Percentiles rank a stretch among this genome's conserved stretches.
Conservation (phyloP, 2,797 vertebrate genomes). For the Lateolabrax maculatus region DNA sequence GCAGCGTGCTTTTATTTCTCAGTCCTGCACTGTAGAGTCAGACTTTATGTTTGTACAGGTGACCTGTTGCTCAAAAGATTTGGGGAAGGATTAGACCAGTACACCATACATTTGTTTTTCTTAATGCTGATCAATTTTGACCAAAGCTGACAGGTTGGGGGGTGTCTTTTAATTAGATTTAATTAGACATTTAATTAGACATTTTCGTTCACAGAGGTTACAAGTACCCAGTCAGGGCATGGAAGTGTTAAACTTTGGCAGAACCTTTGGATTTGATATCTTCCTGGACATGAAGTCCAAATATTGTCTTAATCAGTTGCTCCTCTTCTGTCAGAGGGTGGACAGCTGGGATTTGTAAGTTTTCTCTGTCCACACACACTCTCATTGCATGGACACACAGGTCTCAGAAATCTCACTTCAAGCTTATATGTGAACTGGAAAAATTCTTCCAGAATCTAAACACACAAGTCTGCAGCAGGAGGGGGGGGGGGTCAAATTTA, state of each 20-base stretch:
- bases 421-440: neutral
- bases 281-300: neutral
- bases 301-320: neutral
- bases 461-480: neutral
- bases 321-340: neutral
- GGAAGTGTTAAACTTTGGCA: neutral
- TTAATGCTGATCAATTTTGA: neutral
- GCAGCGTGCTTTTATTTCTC: slow-evolving; percentile 29
- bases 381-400: neutral
- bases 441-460: neutral
- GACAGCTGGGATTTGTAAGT: neutral
- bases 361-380: slow-evolving; percentile 3
- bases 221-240: neutral
- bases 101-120: too few species aligned
- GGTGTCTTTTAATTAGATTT: neutral
- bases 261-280: neutral
- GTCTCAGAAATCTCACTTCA: neutral
- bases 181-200: too few species aligned
- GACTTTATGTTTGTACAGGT: neutral
- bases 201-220: neutral
- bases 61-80: neutral
- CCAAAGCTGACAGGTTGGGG: neutral
- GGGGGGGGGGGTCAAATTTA: neutral
- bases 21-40: neutral
- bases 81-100: neutral